These are phyloP conservation scores for Petrophora chlorosata DNA, from an alignment of 2,888 invertebrate species.

Conservation along the genomic window DNA sequence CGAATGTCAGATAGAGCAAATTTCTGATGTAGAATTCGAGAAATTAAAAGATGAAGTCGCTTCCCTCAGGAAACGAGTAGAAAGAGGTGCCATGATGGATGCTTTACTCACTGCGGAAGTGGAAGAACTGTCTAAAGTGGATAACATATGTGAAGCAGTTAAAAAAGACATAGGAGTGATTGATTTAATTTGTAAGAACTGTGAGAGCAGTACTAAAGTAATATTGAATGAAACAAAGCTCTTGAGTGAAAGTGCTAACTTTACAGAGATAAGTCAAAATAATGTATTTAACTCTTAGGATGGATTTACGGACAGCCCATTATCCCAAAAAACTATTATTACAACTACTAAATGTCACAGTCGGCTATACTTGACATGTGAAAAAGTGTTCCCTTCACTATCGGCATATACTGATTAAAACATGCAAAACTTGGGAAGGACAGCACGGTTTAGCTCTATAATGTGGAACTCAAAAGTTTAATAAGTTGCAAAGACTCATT, in stretches of 20 bases:
- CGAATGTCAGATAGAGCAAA: slow-evolving; percentile 64
- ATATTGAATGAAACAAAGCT: slow-evolving; percentile 59
- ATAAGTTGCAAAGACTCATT: too few relatives aligned
- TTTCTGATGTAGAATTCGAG: slow-evolving; percentile 63
- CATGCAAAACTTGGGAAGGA: too few relatives aligned
- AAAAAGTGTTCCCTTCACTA: too few relatives aligned
- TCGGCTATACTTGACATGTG: neutral
- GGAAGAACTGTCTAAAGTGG: slow-evolving; percentile 63
- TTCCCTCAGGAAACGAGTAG: slow-evolving; percentile 59
- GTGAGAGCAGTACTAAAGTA: slow-evolving; percentile 49
- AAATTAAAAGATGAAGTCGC: slow-evolving; percentile 66
- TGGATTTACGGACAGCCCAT: too few relatives aligned
- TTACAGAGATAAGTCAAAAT: slow-evolving; percentile 46
- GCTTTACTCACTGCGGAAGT: slow-evolving; percentile 66
- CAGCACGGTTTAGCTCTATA: too few relatives aligned
- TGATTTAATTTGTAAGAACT: slow-evolving; percentile 59
- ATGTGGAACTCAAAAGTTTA: too few relatives aligned
- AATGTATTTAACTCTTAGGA: slow-evolving; percentile 21
- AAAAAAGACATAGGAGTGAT: slow-evolving; percentile 71
- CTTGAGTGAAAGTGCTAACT: slow-evolving; percentile 62
- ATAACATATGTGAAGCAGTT: slow-evolving; percentile 67
- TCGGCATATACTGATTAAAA: too few relatives aligned
- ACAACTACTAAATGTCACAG: neutral
- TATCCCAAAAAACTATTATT: too few relatives aligned
- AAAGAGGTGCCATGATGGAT: slow-evolving; percentile 71